Evolutionary conservation across 1,140 invertebrate species (phyloP).

Genomic region (Nebria ingens): DNA sequence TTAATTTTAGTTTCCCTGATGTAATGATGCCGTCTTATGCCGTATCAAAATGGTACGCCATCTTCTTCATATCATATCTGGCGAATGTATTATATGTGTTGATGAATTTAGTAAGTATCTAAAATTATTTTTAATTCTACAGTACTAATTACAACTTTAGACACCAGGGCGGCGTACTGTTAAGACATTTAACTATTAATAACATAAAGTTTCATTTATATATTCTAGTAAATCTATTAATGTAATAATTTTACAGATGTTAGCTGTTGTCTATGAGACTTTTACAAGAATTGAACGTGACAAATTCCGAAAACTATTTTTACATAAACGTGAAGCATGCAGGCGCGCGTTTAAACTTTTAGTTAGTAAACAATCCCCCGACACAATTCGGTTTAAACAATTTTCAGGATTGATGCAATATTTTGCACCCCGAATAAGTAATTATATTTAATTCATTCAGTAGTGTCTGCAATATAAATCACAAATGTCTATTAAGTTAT

Average conservation of each 20-base stretch:
- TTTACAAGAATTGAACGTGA: slow-evolving; percentile 81
- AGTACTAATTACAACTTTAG: background rate
- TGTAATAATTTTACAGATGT: slow-evolving; percentile 47
- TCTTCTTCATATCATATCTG: slow-evolving; percentile 82
- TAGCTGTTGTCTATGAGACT: slow-evolving; percentile 85
- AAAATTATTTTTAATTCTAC: too few species aligned
- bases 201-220: background rate
- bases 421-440: slow-evolving; percentile 64
- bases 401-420: slow-evolving; percentile 74
- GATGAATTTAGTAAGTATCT: slow-evolving; percentile 82
- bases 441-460: too few species aligned
- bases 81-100: slow-evolving; percentile 74
- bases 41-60: slow-evolving; percentile 65
- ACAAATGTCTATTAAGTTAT: slow-evolving; percentile 6
- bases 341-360: slow-evolving; percentile 71
- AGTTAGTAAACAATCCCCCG: slow-evolving; percentile 59
- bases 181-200: background rate
- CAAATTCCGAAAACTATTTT: slow-evolving; percentile 74
- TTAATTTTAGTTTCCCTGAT: slow-evolving; percentile 67
- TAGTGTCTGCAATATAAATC: slow-evolving; percentile 14
- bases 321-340: slow-evolving; percentile 76
- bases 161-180: background rate
- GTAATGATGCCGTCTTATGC: slow-evolving; percentile 90
- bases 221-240: slow-evolving; percentile 11
- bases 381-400: slow-evolving; percentile 59